phyloP scores from a whole-genome alignment of 2,888 invertebrate species.

The Yponomeuta plumbellus region DNA sequence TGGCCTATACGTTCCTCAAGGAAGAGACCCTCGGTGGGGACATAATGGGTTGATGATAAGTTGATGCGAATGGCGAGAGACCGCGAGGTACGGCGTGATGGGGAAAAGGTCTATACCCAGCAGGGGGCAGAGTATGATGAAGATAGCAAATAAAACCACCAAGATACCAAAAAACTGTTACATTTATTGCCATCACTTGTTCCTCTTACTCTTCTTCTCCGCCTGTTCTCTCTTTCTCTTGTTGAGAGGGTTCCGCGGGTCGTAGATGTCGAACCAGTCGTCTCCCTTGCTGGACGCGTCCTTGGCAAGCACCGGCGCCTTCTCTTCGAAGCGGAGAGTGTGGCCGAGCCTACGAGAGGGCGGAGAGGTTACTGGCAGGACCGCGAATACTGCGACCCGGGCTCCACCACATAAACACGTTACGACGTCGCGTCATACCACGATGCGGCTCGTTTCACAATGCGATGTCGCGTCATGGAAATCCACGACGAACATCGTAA shows the following conservation, averaged over 20 bases:
- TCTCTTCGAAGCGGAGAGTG: conserved; percentile 80
- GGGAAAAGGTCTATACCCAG: too few species aligned
- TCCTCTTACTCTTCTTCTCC: conserved; percentile 38
- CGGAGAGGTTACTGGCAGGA: not conserved
- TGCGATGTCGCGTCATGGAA: too few species aligned
- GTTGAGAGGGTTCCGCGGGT: conserved; percentile 96
- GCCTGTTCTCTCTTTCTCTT: conserved; percentile 87
- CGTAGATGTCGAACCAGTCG: conserved; percentile 98
- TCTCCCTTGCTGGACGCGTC: conserved; percentile 95
- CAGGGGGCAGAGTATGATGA: not conserved
- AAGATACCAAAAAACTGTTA: not conserved
- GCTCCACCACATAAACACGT: too few species aligned
- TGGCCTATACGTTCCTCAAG: too few species aligned
- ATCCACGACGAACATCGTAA: too few species aligned
- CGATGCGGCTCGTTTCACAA: too few species aligned
- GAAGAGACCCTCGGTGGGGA: too few species aligned
- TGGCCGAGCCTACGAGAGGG: conserved; percentile 77
- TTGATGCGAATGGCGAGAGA: too few species aligned
- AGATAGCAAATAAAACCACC: conserved; percentile 23
- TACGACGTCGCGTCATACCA: too few species aligned
- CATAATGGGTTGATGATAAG: too few species aligned
- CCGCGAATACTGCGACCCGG: too few species aligned
- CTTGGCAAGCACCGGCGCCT: conserved; percentile 85
- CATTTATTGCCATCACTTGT: conserved; percentile 35
- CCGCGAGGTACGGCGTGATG: too few species aligned